These are phyloP conservation scores for Nyctalus aviator DNA, from an alignment of 2,797 vertebrate species.

Conservation along the genomic window DNA sequence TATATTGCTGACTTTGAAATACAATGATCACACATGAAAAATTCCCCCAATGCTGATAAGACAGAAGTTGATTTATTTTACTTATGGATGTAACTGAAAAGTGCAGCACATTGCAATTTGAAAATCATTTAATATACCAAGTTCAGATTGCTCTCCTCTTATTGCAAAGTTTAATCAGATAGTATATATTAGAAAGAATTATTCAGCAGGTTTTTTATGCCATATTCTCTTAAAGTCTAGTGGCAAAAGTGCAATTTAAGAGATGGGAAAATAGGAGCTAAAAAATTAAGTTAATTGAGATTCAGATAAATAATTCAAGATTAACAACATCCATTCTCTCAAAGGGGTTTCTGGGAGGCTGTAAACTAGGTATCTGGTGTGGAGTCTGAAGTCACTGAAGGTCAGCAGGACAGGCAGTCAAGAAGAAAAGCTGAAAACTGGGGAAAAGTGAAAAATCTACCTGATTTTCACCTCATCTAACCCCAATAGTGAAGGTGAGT, in stretches of 20 bases:
- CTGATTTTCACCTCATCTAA: not conserved
- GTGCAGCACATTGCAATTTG: constrained; percentile 44
- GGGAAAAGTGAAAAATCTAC: not conserved
- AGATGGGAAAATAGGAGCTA: not conserved
- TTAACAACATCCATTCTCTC: not conserved
- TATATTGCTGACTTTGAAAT: constrained; percentile 47
- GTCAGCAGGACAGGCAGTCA: not conserved
- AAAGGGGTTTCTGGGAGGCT: not conserved
- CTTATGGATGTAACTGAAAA: constrained; percentile 48
- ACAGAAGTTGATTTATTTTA: constrained; percentile 63
- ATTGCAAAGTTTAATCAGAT: constrained; percentile 60
- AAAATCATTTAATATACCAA: constrained; percentile 56
- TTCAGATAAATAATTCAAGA: constrained; percentile 32
- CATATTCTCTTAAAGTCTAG: constrained; percentile 9
- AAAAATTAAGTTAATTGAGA: constrained; percentile 36
- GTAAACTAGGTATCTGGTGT: not conserved
- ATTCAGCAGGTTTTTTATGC: constrained; percentile 39
- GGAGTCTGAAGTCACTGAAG: not conserved
- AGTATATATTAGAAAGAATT: constrained; percentile 53
- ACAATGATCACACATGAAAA: constrained; percentile 54
- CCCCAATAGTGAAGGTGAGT: not conserved
- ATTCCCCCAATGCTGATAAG: constrained; percentile 29
- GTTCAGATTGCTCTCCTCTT: constrained; percentile 25
- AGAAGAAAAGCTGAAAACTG: not conserved
- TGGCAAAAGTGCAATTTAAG: not conserved